These are phyloP conservation scores for Carterocephalus palaemon DNA, from an alignment of 2,888 invertebrate genomes.

Conservation along the genomic window DNA sequence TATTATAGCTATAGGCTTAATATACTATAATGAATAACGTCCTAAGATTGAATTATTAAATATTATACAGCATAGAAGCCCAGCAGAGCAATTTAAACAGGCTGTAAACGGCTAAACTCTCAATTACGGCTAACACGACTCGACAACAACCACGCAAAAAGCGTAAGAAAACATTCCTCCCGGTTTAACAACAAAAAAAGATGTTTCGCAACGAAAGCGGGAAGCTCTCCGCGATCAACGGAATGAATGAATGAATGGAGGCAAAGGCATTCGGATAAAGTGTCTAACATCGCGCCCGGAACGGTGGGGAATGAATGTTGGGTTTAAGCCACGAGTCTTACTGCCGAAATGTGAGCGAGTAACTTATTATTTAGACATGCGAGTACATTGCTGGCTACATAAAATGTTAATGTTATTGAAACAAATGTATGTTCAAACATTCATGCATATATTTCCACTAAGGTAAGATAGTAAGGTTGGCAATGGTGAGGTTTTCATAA, in stretches of 20 bases:
- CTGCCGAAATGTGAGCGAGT: not conserved
- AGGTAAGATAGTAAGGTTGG: too few species aligned
- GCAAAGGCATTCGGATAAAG: constrained; percentile 24
- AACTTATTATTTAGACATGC: too few species aligned
- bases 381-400: too few species aligned
- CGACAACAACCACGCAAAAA: not conserved
- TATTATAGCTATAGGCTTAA: too few species aligned
- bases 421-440: too few species aligned
- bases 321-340: constrained; percentile 5
- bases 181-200: constrained; percentile 17
- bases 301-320: constrained; percentile 12
- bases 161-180: constrained; percentile 18
- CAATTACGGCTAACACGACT: constrained; percentile 2
- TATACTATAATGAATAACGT: too few species aligned
- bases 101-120: not conserved
- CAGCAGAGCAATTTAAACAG: not conserved
- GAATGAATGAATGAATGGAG: constrained; percentile 21
- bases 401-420: too few species aligned
- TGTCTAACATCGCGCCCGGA: constrained; percentile 21
- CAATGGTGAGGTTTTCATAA: too few species aligned
- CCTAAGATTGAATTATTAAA: too few species aligned
- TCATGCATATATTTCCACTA: too few species aligned
- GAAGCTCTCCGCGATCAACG: constrained; percentile 17
- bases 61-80: too few species aligned
- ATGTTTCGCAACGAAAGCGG: constrained; percentile 22